Evolutionary conservation across 2,888 invertebrate genomes (phyloP), one percentile per base, ranked within the genome.

Genomic region (Himalopsyche japonica): DNA sequence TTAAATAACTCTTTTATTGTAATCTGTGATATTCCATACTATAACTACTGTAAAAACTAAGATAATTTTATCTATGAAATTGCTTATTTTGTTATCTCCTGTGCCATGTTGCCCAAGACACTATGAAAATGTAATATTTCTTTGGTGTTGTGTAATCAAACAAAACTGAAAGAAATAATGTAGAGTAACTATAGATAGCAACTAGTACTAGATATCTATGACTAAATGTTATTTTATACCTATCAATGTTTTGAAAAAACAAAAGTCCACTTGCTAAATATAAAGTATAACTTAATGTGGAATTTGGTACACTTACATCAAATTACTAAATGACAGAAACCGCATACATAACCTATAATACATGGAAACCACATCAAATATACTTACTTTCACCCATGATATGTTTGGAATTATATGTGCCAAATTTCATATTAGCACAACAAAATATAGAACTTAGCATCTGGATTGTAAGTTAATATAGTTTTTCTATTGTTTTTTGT

Each of bases 31-130:
- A 87, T 87, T 87, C 86, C 87, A 87, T 82, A 85, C 89, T 88
- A 88, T 89, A 87, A 88, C 87, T 88, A 88, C 87, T 88, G 88
- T 89, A 89, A 88, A 87, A 88, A 88, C 88, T 87, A 83, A 70
- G 85, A 80, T 85, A 85, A 86, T 20, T 77, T 85, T 84, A 82
- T 76, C 83, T 83, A 43, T 80, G 20, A 70, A 43, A 70, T 76
- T 76, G 81, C 86, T 84, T 57, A 86, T 87, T 87, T 85, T 87
- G 87, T 86, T 87, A 81, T 86, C 84, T 84, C 86, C 82, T 78
- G 86, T 86, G 86, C 86, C 84, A 86, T 86, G 76, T 82, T 79
- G 34, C 30, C 57, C 57, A 57, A 57, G 20, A 57, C 57, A 76
- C 15, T 34, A 76, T 15, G 76, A 76, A 57, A 76, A 76, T 27